Percentiles rank a stretch among this genome's conserved stretches.
phyloP scores from a whole-genome alignment of 2,113 vertebrate genomes.

The Asarcornis scutulata region DNA sequence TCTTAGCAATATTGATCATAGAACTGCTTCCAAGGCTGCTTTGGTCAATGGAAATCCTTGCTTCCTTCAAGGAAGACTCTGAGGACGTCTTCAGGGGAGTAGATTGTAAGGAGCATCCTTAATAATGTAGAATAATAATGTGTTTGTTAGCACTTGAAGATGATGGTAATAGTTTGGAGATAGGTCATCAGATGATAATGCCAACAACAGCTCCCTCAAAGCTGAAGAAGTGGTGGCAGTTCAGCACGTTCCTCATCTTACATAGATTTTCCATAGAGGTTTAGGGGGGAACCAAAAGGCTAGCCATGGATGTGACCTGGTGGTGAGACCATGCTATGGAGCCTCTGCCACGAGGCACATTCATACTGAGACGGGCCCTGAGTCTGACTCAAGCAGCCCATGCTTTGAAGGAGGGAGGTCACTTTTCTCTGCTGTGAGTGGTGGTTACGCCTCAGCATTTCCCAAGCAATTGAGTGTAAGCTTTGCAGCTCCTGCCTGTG shows the following conservation, averaged over 20 bases:
- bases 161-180: background rate
- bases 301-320: background rate
- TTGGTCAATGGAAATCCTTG: background rate
- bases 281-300: background rate
- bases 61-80: background rate
- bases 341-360: background rate
- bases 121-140: background rate
- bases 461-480: background rate
- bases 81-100: background rate
- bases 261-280: background rate
- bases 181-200: background rate
- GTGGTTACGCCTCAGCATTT: background rate
- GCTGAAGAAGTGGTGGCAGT: background rate
- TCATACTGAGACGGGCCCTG: background rate
- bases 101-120: background rate
- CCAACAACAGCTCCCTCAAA: background rate
- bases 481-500: background rate
- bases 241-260: background rate
- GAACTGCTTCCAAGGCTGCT: background rate
- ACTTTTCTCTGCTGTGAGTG: background rate
- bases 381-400: background rate
- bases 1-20: background rate
- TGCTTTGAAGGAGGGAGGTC: background rate
- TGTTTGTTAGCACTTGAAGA: background rate
- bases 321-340: background rate